Conservation (phyloP, 1,140 invertebrate species). For the Stegodyphus mimosarum region DNA sequence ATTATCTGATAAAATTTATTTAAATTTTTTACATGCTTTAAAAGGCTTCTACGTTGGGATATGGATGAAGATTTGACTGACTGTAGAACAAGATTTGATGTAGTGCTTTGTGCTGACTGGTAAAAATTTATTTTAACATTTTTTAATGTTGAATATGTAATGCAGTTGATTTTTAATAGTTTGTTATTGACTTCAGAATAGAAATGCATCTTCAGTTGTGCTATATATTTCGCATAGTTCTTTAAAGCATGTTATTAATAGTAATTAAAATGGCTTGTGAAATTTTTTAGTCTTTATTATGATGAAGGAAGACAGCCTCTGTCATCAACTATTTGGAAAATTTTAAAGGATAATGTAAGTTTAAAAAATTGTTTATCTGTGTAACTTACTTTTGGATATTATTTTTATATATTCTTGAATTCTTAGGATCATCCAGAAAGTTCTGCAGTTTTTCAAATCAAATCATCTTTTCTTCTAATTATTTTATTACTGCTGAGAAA, state of each 20-base stretch:
- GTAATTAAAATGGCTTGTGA: too few relatives aligned
- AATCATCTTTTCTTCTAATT: too few relatives aligned
- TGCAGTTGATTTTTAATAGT: too few relatives aligned
- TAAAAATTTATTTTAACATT: conserved; percentile 42
- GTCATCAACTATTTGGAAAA: conserved; percentile 77
- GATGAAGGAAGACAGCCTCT: conserved; percentile 80
- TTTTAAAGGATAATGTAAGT: conserved; percentile 72
- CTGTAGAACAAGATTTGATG: conserved; percentile 72
- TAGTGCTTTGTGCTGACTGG: conserved; percentile 82
- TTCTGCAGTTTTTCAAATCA: too few relatives aligned
- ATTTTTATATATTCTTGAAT: neutral
- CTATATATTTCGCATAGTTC: too few relatives aligned
- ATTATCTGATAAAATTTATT: neutral
- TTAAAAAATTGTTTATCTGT: neutral
- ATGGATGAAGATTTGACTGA: conserved; percentile 63
- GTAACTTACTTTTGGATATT: neutral
- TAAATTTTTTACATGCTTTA: conserved; percentile 2
- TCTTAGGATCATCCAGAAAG: too few relatives aligned
- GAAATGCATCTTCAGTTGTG: too few relatives aligned
- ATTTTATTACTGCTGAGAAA: too few relatives aligned
- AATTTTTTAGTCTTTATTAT: conserved; percentile 76
- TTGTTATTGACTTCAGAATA: too few relatives aligned
- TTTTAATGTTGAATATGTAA: neutral
- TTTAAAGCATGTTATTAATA: too few relatives aligned
- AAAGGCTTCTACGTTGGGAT: conserved; percentile 66